Evolutionary conservation across 64 coral and sea anemone species (phyloP).

Genomic region (Stylophora pistillata): DNA sequence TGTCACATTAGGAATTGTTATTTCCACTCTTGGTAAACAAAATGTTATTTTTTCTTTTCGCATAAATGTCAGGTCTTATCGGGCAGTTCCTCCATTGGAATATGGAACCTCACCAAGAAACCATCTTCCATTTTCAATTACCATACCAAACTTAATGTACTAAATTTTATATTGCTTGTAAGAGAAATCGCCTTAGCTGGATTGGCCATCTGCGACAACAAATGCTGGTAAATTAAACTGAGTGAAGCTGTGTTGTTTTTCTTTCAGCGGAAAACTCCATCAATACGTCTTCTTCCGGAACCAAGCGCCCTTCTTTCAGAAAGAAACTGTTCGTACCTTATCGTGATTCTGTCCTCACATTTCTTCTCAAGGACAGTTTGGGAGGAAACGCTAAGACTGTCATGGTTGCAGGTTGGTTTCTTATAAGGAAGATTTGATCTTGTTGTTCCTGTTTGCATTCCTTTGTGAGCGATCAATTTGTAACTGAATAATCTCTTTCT

Average conservation of each 20-base stretch:
- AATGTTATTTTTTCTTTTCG: neutral
- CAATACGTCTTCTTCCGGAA: slow-evolving; percentile 43
- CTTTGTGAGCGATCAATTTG: neutral
- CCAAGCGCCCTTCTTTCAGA: slow-evolving; percentile 47
- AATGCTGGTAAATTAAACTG: neutral
- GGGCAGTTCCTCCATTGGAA: too few species aligned
- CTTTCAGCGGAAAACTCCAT: slow-evolving; percentile 74
- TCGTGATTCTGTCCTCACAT: slow-evolving; percentile 89
- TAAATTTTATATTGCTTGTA: too few species aligned
- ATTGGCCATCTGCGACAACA: too few species aligned
- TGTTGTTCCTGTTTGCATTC: neutral
- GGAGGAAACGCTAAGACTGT: slow-evolving; percentile 98
- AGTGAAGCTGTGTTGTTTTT: neutral
- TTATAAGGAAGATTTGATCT: neutral
- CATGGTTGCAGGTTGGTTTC: slow-evolving; percentile 85
- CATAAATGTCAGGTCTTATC: too few species aligned
- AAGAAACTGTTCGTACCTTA: slow-evolving; percentile 93
- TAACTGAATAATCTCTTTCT: neutral
- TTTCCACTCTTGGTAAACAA: slow-evolving; percentile 88
- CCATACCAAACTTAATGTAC: too few species aligned
- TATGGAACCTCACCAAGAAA: too few species aligned
- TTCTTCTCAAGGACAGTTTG: slow-evolving; percentile 93
- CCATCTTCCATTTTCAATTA: too few species aligned
- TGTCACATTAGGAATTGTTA: slow-evolving; percentile 93
- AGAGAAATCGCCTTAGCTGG: too few species aligned